These are phyloP conservation scores for Dasyprocta punctata DNA, from an alignment of 2,113 vertebrate genomes.

Conservation along the genomic window DNA sequence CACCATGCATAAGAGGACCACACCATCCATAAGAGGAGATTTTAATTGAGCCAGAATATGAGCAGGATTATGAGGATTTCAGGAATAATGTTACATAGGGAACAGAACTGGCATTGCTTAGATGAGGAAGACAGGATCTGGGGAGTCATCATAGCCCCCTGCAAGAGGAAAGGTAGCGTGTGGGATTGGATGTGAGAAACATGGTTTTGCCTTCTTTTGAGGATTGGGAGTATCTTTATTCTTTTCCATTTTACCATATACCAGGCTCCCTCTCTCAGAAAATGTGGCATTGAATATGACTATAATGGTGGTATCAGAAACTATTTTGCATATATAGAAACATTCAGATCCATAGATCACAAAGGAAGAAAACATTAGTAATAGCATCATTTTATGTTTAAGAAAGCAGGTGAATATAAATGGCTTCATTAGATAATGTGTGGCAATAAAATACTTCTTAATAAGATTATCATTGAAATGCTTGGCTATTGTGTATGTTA, in stretches of 20 bases:
- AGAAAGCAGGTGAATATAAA: constrained; percentile 15
- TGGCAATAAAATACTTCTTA: neutral
- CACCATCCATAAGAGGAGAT: neutral
- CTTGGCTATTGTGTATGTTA: neutral
- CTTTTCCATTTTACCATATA: neutral
- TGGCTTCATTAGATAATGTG: neutral
- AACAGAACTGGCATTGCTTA: neutral
- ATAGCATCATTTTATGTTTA: neutral
- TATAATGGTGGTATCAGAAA: neutral
- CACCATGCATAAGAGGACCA: neutral
- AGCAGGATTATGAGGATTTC: constrained; percentile 7
- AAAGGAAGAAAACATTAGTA: constrained; percentile 47
- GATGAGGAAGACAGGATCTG: neutral
- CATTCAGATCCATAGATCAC: constrained; percentile 11
- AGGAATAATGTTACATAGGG: neutral
- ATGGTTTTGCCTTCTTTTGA: neutral
- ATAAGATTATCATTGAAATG: neutral
- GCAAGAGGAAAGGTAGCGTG: neutral
- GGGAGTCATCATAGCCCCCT: neutral
- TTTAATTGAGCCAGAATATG: neutral
- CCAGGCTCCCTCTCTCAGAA: neutral
- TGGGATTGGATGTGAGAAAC: neutral
- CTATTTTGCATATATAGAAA: neutral
- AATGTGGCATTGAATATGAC: neutral
- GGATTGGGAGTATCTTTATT: neutral